phyloP scores from a whole-genome alignment of 1,140 invertebrate genomes.

The Matsumurasca onukii region DNA sequence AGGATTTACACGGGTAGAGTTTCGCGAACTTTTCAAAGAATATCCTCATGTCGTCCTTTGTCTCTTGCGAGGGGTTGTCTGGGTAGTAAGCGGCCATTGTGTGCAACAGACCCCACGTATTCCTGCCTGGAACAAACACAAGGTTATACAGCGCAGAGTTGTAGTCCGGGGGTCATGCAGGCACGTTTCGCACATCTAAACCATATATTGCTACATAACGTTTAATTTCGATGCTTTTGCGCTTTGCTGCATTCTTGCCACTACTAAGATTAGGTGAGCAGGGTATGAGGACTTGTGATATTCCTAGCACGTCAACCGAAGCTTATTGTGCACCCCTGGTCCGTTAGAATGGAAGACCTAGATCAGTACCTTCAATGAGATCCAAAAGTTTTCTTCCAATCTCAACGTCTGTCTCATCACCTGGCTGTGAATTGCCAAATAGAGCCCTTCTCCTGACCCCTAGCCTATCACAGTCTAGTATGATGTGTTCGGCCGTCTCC shows the following conservation, averaged over 20 bases:
- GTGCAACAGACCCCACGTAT: slow-evolving; percentile 93
- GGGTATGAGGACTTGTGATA: no score
- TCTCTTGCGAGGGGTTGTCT: slow-evolving; percentile 70
- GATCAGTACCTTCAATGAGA: no score
- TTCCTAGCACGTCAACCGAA: no score
- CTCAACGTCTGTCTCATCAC: no score
- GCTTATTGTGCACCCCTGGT: no score
- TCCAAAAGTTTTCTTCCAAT: no score
- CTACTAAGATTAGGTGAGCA: neutral
- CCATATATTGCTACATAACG: neutral
- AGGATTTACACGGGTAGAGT: slow-evolving; percentile 93
- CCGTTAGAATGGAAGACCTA: no score
- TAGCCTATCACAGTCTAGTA: no score
- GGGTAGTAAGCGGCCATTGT: slow-evolving; percentile 97
- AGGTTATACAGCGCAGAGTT: neutral
- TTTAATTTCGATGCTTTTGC: neutral
- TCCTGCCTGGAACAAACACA: slow-evolving; percentile 54
- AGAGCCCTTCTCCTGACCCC: no score
- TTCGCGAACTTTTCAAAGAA: slow-evolving; percentile 88
- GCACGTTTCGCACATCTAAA: neutral
- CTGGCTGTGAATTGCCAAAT: no score
- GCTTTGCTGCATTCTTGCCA: neutral
- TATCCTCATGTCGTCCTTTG: slow-evolving; percentile 73
- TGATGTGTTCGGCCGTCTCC: no score
- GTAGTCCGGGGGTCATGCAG: neutral